A percentile compares a stretch with the other conserved stretches of the same genome.
Evolutionary conservation across 2,113 vertebrate genomes (phyloP).

Genomic region (Mus spicilegus): DNA sequence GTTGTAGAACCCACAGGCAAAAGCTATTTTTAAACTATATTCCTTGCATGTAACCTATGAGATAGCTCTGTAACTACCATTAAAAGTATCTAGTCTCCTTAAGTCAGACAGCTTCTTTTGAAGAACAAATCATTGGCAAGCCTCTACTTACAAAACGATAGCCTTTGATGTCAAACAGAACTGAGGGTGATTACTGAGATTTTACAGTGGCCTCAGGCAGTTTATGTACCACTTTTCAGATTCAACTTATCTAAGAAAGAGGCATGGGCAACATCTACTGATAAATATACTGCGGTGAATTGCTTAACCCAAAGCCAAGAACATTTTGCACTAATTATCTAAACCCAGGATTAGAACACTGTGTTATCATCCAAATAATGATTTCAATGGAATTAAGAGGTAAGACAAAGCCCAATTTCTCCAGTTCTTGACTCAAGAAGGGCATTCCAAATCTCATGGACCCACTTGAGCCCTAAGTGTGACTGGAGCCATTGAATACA

Average conservation of each 20-base stretch:
- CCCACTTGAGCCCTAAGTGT: not conserved
- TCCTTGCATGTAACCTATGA: not conserved
- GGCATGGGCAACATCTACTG: not conserved
- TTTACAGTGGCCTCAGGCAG: not conserved
- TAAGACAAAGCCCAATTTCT: not conserved
- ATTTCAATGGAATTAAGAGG: not conserved
- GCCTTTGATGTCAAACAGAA: not conserved
- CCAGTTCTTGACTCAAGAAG: not conserved
- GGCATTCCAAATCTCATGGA: not conserved
- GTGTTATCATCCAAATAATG: not conserved
- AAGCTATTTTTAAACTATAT: not conserved
- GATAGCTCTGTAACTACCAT: not conserved
- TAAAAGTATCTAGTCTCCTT: not conserved
- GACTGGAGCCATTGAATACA: not conserved
- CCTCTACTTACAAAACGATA: not conserved
- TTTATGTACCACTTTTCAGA: not conserved
- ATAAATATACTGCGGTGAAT: not conserved
- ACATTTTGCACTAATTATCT: not conserved
- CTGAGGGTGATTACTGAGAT: not conserved
- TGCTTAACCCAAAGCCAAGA: not conserved
- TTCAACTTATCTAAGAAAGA: not conserved
- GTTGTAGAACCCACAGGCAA: not conserved
- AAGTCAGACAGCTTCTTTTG: not conserved
- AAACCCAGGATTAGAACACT: not conserved
- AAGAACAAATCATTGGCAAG: not conserved